Evolutionary conservation across 1,140 invertebrate species (phyloP).

Genomic region (Magallana ariakensis): DNA sequence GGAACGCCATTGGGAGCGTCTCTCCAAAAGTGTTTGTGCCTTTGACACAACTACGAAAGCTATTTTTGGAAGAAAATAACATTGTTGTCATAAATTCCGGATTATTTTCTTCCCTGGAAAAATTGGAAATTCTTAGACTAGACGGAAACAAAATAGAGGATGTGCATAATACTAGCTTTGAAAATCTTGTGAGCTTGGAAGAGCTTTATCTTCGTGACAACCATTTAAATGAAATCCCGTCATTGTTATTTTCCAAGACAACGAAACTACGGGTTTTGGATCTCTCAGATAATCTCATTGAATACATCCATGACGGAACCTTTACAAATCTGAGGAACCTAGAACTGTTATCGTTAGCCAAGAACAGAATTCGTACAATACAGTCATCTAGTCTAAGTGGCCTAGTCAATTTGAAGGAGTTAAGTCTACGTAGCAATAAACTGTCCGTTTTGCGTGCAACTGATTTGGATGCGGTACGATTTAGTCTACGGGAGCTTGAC

Average conservation of each 20-base stretch:
- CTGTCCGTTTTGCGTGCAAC: conserved; percentile 36
- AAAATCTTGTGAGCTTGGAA: conserved; percentile 45
- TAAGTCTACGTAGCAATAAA: conserved; percentile 58
- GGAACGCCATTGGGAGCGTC: conserved; percentile 54
- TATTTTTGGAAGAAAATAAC: conserved; percentile 55
- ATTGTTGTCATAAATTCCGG: conserved; percentile 32
- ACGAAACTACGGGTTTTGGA: conserved; percentile 50
- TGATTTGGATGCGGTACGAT: conserved; percentile 41
- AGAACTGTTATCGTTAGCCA: conserved; percentile 42
- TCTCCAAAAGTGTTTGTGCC: conserved; percentile 39
- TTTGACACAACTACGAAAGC: conserved; percentile 47
- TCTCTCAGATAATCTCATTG: conserved; percentile 58
- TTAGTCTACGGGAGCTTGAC: conserved; percentile 49
- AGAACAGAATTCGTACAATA: conserved; percentile 55
- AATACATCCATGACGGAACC: conserved; percentile 35
- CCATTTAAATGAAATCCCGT: conserved; percentile 42
- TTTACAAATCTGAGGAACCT: conserved; percentile 51
- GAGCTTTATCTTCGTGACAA: conserved; percentile 60
- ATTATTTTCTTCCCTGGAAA: conserved; percentile 50
- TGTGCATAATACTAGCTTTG: conserved; percentile 52
- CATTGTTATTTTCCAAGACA: conserved; percentile 45
- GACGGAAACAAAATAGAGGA: conserved; percentile 51
- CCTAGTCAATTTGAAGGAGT: conserved; percentile 47
- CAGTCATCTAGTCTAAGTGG: conserved; percentile 51
- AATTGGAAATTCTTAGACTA: conserved; percentile 56